Percentiles rank a stretch among this genome's conserved stretches.
Evolutionary conservation across 1,140 invertebrate genomes (phyloP).

Genomic region (Bombus ignitus): DNA sequence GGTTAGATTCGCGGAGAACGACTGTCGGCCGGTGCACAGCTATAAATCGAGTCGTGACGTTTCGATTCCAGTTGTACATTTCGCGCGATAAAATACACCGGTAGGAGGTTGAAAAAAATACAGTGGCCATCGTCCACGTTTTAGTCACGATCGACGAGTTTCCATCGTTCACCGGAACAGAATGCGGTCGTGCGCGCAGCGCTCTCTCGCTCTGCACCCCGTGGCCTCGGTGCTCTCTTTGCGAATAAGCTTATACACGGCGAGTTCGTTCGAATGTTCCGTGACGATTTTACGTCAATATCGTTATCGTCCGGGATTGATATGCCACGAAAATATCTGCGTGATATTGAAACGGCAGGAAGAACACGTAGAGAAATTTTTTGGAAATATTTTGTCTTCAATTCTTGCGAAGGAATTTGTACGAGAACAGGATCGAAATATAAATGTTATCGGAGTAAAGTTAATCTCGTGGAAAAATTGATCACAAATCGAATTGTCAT

Average conservation of each 20-base stretch:
- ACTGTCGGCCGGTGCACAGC: not conserved
- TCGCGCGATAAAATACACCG: constrained; percentile 29
- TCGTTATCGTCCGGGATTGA: not conserved
- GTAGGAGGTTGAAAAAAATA: constrained; percentile 40
- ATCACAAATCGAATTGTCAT: no score
- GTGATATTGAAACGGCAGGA: not conserved
- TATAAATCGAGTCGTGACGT: constrained; percentile 38
- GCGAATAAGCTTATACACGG: not conserved
- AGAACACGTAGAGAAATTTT: not conserved
- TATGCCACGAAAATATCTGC: not conserved
- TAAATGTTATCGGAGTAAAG: no score
- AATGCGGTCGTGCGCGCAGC: constrained; percentile 34
- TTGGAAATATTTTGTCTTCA: not conserved
- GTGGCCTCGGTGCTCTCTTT: not conserved
- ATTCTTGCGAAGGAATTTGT: not conserved
- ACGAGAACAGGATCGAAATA: no score
- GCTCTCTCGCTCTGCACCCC: not conserved
- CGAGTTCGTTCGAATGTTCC: not conserved
- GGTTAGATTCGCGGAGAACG: not conserved
- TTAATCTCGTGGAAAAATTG: no score
- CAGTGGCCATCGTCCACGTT: constrained; percentile 23
- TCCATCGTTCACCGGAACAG: constrained; percentile 57
- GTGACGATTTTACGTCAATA: not conserved
- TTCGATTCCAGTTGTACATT: constrained; percentile 37
- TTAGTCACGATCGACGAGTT: constrained; percentile 65